Conservation (phyloP, 2,113 vertebrate genomes). For the Platysternon megacephalum region DNA sequence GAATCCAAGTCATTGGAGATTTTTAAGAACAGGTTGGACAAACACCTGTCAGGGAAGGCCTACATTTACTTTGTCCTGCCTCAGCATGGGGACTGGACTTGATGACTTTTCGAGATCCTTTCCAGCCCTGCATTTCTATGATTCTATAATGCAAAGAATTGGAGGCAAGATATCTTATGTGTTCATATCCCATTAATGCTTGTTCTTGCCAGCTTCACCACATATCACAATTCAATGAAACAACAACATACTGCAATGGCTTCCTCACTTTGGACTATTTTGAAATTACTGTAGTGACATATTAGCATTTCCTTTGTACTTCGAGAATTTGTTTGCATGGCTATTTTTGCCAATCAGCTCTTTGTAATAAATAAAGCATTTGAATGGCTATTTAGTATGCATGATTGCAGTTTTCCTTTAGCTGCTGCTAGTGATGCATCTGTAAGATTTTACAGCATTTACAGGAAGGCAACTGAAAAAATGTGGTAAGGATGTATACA, state of each 20-base stretch:
- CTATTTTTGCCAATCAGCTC: background rate
- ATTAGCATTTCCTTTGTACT: background rate
- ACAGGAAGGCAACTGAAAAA: background rate
- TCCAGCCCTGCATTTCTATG: background rate
- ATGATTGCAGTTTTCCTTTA: constrained; percentile 9
- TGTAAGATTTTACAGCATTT: background rate
- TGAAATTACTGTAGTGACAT: background rate
- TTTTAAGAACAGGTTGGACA: background rate
- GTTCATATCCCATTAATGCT: background rate
- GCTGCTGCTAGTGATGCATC: background rate
- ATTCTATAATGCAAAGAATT: background rate
- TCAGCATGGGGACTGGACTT: background rate
- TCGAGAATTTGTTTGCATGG: background rate
- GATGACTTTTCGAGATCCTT: background rate
- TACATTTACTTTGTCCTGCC: background rate
- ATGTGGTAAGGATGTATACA: background rate
- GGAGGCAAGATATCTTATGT: background rate
- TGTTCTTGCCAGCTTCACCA: background rate
- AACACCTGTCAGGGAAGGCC: background rate
- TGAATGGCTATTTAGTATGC: constrained; percentile 13
- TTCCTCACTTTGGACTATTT: background rate
- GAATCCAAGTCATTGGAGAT: background rate
- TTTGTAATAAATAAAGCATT: constrained; percentile 34
- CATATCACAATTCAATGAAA: background rate
- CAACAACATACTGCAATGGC: background rate